Conservation (phyloP, 2,888 invertebrate genomes). For the Mimumesa dahlbomi region DNA sequence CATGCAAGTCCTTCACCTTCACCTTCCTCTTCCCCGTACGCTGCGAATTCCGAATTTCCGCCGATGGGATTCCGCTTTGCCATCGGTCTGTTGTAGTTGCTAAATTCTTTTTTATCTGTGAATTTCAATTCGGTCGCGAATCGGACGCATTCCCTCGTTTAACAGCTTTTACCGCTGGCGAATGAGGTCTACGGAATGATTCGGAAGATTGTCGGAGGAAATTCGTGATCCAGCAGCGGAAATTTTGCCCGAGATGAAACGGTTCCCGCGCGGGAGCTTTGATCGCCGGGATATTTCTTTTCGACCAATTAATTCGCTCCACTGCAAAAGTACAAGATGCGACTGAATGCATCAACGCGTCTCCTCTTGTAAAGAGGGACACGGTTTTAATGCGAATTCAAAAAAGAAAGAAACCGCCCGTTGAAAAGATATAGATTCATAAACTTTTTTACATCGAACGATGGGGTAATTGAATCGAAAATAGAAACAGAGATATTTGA, state of each 20-base stretch:
- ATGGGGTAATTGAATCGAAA: too few relatives aligned
- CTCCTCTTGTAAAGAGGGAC: not conserved
- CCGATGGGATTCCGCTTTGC: not conserved
- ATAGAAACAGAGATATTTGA: slow-evolving; percentile 24
- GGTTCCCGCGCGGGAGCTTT: slow-evolving; percentile 10
- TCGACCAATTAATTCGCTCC: slow-evolving; percentile 8
- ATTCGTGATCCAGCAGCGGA: not conserved
- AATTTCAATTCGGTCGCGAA: too few relatives aligned
- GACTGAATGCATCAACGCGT: not conserved
- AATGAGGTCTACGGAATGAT: too few relatives aligned
- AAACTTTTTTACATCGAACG: too few relatives aligned
- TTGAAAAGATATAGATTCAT: too few relatives aligned
- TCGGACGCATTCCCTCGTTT: too few relatives aligned
- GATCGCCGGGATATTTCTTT: not conserved
- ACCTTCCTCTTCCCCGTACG: slow-evolving; percentile 11
- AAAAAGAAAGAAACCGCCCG: too few relatives aligned
- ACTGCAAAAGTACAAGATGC: slow-evolving; percentile 2
- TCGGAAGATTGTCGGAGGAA: too few relatives aligned
- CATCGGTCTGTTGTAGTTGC: not conserved
- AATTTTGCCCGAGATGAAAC: not conserved
- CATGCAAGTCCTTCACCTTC: slow-evolving; percentile 22
- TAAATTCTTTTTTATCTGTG: not conserved
- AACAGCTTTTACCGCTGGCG: too few relatives aligned
- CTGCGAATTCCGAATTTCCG: slow-evolving; percentile 7
- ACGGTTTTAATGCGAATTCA: too few relatives aligned